Conservation (phyloP, 2,888 invertebrate species). For the Sialis fuliginosa region DNA sequence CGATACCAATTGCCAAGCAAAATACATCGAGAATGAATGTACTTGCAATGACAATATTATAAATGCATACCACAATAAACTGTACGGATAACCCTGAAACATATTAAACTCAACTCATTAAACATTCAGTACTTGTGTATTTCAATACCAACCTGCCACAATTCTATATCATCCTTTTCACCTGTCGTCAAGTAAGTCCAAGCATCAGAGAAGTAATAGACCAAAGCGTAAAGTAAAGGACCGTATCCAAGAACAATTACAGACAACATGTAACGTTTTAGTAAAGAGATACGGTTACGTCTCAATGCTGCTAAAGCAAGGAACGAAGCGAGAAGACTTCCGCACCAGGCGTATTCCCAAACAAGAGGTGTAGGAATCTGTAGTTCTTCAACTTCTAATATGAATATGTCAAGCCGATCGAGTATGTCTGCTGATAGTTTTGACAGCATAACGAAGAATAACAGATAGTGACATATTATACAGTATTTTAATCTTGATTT, state of each 20-base stretch:
- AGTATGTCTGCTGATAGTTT: constrained; percentile 84
- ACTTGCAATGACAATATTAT: constrained; percentile 74
- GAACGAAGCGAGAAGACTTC: constrained; percentile 67
- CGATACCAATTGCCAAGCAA: constrained; percentile 61
- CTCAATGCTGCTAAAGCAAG: constrained; percentile 73
- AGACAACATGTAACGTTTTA: constrained; percentile 70
- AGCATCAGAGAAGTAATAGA: constrained; percentile 72
- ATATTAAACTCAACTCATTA: background rate
- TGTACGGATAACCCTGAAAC: constrained; percentile 74
- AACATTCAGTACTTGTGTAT: constrained; percentile 1
- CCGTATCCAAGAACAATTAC: constrained; percentile 57
- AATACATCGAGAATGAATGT: constrained; percentile 70
- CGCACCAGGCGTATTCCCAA: constrained; percentile 92
- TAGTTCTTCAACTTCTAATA: constrained; percentile 83
- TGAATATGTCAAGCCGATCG: constrained; percentile 83
- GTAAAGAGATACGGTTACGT: constrained; percentile 58
- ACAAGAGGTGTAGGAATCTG: constrained; percentile 76
- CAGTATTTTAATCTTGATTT: constrained; percentile 91
- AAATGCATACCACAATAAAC: constrained; percentile 84
- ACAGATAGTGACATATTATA: constrained; percentile 80
- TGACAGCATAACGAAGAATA: constrained; percentile 79
- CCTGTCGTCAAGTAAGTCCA: constrained; percentile 59
- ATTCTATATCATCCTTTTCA: constrained; percentile 45
- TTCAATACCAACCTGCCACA: constrained; percentile 56
- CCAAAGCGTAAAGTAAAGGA: constrained; percentile 63